Percentiles rank a stretch among this genome's conserved stretches.
phyloP scores from a whole-genome alignment of 2,113 vertebrate genomes.

The Rhinoderma darwinii region DNA sequence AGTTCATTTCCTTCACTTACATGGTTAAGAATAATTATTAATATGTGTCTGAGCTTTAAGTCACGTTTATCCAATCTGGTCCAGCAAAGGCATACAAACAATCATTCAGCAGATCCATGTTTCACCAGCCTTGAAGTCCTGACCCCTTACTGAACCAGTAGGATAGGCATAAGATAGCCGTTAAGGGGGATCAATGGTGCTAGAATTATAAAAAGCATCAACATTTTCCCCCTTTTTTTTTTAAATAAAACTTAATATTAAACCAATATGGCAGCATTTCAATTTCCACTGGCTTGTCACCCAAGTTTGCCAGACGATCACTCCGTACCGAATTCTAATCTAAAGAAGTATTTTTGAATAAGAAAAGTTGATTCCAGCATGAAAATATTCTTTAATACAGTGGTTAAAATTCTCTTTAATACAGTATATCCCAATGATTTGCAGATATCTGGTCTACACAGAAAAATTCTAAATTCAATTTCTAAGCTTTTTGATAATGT shows the following conservation, averaged over 20 bases:
- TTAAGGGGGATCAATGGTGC: neutral
- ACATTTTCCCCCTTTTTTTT: too few relatives aligned
- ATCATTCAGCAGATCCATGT: neutral
- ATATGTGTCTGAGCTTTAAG: neutral
- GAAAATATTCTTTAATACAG: neutral
- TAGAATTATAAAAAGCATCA: neutral
- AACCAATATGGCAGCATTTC: too few relatives aligned
- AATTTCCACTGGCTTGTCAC: neutral
- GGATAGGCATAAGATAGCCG: neutral
- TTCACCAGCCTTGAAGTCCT: neutral
- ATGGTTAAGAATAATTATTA: neutral
- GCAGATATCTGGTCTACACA: neutral
- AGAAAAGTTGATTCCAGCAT: neutral
- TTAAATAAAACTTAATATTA: too few relatives aligned
- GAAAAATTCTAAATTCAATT: neutral
- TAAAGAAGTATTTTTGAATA: too few relatives aligned
- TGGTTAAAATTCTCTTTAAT: too few relatives aligned
- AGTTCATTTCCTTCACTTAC: neutral
- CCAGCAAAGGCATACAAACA: neutral
- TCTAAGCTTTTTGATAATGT: neutral
- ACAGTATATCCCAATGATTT: neutral
- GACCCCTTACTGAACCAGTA: neutral
- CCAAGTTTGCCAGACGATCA: too few relatives aligned
- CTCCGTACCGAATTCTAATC: too few relatives aligned
- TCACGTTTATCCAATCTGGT: neutral